Conservation (phyloP, 1,140 invertebrate species). For the Brachystomella parvula region DNA sequence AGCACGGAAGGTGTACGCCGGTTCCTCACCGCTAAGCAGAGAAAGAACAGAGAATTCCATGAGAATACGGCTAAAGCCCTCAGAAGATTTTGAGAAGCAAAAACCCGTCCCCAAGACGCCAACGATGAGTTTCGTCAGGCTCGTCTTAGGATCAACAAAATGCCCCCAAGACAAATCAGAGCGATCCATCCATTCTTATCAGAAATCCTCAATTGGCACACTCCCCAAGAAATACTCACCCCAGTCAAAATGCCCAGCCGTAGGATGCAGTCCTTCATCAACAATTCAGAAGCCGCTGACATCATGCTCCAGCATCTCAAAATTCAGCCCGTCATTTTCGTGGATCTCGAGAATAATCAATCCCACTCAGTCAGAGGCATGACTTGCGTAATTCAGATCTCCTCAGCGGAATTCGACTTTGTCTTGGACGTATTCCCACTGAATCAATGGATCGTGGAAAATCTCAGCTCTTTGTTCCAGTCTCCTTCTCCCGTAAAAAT, state of each 20-base stretch:
- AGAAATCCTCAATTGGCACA: not conserved
- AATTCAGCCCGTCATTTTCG: not conserved
- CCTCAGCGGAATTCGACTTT: not conserved
- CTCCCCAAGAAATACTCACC: not conserved
- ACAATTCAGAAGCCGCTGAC: not conserved
- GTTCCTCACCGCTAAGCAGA: not conserved
- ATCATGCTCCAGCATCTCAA: no score
- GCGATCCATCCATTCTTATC: not conserved
- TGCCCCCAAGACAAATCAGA: not conserved
- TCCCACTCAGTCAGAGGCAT: not conserved
- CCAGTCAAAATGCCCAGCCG: not conserved
- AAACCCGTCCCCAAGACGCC: not conserved
- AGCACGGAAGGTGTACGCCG: not conserved
- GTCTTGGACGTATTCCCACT: slow-evolving; percentile 11
- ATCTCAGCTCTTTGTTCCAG: not conserved
- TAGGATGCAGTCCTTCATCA: not conserved
- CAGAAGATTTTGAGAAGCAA: not conserved
- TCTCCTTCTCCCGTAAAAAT: slow-evolving; percentile 4
- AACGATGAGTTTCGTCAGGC: not conserved
- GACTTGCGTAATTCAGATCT: slow-evolving; percentile 20
- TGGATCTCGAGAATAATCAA: slow-evolving; percentile 1
- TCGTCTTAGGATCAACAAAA: no score
- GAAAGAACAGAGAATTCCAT: not conserved
- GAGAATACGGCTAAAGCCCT: not conserved
- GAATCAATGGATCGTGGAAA: not conserved